Evolutionary conservation across 2,888 invertebrate species (phyloP), one percentile per base, ranked within the genome.

Genomic region (Agonopterix arenella): DNA sequence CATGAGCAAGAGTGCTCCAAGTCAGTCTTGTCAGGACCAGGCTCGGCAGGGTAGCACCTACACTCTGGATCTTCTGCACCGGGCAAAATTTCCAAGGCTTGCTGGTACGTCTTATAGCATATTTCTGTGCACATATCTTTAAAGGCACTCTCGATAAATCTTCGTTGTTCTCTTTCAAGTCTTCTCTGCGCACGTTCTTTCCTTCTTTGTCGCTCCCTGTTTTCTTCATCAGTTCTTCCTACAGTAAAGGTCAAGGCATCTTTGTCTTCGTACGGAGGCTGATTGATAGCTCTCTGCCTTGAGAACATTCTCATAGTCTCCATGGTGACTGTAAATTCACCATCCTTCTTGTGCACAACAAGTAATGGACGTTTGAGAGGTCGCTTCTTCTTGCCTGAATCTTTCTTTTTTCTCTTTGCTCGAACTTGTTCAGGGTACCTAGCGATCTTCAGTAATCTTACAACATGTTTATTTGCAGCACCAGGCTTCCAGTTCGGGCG

Each of bases 401-500:
- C 76, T 59, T 70, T 82, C 55, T 61, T 78, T 53, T 71, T 84
- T 66, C 78, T 86, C 61, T 82, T 88, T 45, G 73, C 50, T n/a
- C 72, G 58, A 2, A 69, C 59, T 60, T 76, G 61, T 4, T 68
- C 82, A 11, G 85, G 85, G 60, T 85, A 73, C 55, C 68, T 79
- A 16, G 84, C 86, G 48, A 80, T 76, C 64, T 60, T 82, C 9
- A 88, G 73, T 57, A 80, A 59, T 49, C 80, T 76, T 52, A 80
- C 68, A 10, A 89, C 79, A 43, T 81, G 77, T 56, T 84, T 88
- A 64, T 76, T 80, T 4, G 71, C 64, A n/a, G 88, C 88, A 42
- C 89, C 89, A 38, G 89, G 89, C 61, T 68, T 82, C 84, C 85
- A 90, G 52, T 58, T 56, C 2, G 88, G 86, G 8, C 89, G 88